Base-by-base conservation (phyloP, 2,113 vertebrate genomes). In the Calonectris borealis region DNA sequence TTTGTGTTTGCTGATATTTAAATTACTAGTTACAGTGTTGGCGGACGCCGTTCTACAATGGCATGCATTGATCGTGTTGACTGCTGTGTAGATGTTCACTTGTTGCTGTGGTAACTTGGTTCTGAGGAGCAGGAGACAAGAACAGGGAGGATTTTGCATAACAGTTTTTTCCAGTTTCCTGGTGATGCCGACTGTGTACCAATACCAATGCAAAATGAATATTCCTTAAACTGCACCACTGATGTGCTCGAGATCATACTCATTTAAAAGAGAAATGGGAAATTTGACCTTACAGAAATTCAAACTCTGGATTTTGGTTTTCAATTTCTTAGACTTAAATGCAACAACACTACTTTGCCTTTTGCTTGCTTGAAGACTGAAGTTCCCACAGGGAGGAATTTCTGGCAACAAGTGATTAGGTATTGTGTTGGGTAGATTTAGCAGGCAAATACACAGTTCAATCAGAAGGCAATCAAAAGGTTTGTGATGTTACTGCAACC, bases 21-120 rank as follows among this genome's bases (percentile, higher is more conserved):
- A 69, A 52, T 77, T 60, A 38, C 42, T 65, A 54, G 40, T 21
- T 66, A 10, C 5, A 46, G 26, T 22, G 21, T 49, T 2, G 2
- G 5, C 0, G 0, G 27, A 48, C 46, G 75, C 51, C 10, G 4
- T 51, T 60, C 58, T 77, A 5, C 42, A 40, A 3, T 60, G 61
- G n/a, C 61, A 20, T 10, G 8, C 8, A 7, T 17, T n/a, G 52
- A 34, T 81, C 2, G 2, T 1, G 2, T 76, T 83, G 65, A 44
- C 69, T 79, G 52, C 57, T 90, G 21, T 9, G 36, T 34, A 36
- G 82, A 70, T 2, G 5, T 61, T 77, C 40, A 51, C 11, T 49
- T 90, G 38, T 57, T 90, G 70, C 55, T 85, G 58, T 61, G 40
- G 73, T 84, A 64, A 72, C 52, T 18, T 16, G 7, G 21, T 73